These are phyloP conservation scores for Sphenodon punctatus DNA, from an alignment of 2,797 vertebrate species.

Conservation along the genomic window DNA sequence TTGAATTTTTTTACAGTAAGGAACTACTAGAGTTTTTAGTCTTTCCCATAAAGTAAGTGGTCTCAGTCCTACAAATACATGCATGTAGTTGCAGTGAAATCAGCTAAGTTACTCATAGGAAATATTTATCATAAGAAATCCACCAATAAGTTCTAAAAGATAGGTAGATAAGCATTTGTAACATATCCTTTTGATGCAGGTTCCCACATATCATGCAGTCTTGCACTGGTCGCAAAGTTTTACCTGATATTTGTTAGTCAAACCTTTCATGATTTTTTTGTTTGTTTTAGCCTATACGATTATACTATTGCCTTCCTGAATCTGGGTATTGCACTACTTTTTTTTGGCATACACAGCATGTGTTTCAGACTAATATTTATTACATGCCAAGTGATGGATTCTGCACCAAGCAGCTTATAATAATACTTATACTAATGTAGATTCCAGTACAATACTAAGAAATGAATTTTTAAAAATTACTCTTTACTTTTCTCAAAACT, in stretches of 20 bases:
- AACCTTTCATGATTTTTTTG: not conserved
- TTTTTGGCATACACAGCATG: not conserved
- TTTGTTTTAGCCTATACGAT: not conserved
- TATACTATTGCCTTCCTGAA: not conserved
- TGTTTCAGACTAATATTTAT: not conserved
- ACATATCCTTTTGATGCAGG: not conserved
- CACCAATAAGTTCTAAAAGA: not conserved
- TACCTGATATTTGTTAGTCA: not conserved
- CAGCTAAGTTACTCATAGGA: too few species aligned
- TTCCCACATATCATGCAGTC: not conserved
- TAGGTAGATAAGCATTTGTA: not conserved
- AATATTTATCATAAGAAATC: too few species aligned
- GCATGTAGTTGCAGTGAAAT: too few species aligned
- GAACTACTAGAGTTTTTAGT: too few species aligned
- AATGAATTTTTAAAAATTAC: too few species aligned
- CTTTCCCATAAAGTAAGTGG: too few species aligned
- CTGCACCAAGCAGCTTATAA: not conserved
- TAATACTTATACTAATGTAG: too few species aligned
- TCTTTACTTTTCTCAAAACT: too few species aligned
- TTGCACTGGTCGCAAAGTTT: not conserved
- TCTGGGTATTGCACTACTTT: too few species aligned
- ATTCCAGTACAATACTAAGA: too few species aligned
- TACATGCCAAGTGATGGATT: not conserved
- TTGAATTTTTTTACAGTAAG: not conserved
- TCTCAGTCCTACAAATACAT: too few species aligned